Evolutionary conservation across 30 jellyfish, hydroid and myxozoan genomes (phyloP).

Genomic region (Catostylus mosaicus): DNA sequence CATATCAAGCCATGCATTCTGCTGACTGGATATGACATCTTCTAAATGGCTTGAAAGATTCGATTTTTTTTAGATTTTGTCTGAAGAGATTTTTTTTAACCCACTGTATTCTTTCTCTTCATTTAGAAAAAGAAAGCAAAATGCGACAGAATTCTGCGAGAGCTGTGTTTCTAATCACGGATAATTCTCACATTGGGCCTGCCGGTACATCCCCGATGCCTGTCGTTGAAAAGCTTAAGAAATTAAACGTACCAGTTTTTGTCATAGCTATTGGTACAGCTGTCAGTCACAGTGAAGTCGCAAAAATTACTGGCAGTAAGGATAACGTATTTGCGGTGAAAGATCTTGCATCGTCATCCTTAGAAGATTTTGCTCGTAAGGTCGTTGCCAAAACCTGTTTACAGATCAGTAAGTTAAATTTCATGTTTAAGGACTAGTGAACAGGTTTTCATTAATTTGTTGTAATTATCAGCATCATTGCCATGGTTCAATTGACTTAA

Average conservation of each 20-base stretch:
- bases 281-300: slow-evolving; percentile 30
- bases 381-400: not conserved
- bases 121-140: slow-evolving; percentile 1
- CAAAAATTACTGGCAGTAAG: slow-evolving; percentile 20
- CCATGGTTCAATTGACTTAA: too few relatives aligned
- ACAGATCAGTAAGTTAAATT: slow-evolving; percentile 1
- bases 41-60: too few relatives aligned
- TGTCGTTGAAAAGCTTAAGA: slow-evolving; percentile 21
- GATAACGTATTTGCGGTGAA: slow-evolving; percentile 28
- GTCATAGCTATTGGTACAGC: slow-evolving; percentile 65
- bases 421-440: too few relatives aligned
- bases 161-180: slow-evolving; percentile 51
- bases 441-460: too few relatives aligned
- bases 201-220: slow-evolving; percentile 4
- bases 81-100: too few relatives aligned
- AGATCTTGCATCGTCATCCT: not conserved
- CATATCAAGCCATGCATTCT: too few relatives aligned
- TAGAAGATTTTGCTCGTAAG: not conserved
- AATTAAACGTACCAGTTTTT: slow-evolving; percentile 19
- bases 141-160: slow-evolving; percentile 36
- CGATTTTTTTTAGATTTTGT: too few relatives aligned
- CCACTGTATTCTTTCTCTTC: not conserved
- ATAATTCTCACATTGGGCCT: slow-evolving; percentile 50
- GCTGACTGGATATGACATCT: too few relatives aligned
- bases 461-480: too few relatives aligned